Evolutionary conservation across 2,888 invertebrate species (phyloP), one percentile per base, ranked within the genome.

Genomic region (Sinelater perroti): DNA sequence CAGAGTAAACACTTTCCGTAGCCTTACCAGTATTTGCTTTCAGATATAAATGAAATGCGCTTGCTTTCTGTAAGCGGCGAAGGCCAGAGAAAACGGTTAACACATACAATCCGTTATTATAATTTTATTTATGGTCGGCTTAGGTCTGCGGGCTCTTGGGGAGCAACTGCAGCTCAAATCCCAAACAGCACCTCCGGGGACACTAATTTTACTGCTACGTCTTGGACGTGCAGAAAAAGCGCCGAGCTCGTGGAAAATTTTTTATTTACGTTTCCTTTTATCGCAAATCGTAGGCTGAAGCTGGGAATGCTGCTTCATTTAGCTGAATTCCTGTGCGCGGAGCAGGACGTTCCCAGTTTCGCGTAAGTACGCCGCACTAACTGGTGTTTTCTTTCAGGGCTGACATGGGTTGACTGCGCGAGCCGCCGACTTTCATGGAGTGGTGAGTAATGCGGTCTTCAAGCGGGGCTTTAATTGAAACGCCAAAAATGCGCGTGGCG

Each of bases 181-280:
- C 10, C 11, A 33, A 33, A 14, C n/a, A n/a, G n/a, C n/a, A n/a
- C n/a, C n/a, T n/a, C n/a, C n/a, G n/a, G n/a, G n/a, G n/a, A n/a
- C n/a, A 11, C 8, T 47, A 16, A 16, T 47, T 47, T 47, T 47
- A 16, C n/a, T 8, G 40, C 14, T 40, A 40, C 40, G 40, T 40
- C 5, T 1, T 21, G n/a, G 14, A 40, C 40, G 26, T 40, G n/a
- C 8, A 14, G n/a, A 21, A 8, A 40, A 40, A 21, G 16, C 21
- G 17, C 8, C 13, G 13, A 17, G 16, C 14, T 33, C 10, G 16
- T 13, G 20, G 47, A 31, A 47, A 47, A 24, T 31, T 35, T 35
- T 47, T 33, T 47, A 47, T 47, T 47, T 47, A 21, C 26, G 7
- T 17, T 47, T 21, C 16, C 16, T 17, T 46, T 47, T 47, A 47